A percentile compares a stretch with the other conserved stretches of the same genome.
These are phyloP conservation scores for Mallotus villosus DNA, from an alignment of 2,797 vertebrate genomes.

Conservation along the genomic window DNA sequence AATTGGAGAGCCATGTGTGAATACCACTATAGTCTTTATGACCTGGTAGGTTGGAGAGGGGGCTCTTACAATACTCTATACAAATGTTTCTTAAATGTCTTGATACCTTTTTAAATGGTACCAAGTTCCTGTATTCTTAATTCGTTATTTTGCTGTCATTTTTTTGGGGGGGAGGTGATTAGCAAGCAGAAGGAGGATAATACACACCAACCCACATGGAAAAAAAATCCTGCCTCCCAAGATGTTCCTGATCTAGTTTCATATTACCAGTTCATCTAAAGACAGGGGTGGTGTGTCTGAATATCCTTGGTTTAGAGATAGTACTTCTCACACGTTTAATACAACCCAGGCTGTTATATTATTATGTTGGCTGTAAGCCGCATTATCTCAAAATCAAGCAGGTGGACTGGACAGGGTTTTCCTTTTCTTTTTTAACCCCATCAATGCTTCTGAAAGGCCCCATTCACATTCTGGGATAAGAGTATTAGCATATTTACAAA, in stretches of 20 bases:
- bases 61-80: background rate
- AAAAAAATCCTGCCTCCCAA: conserved; percentile 54
- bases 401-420: background rate
- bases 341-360: conserved; percentile 5
- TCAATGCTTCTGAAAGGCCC: background rate
- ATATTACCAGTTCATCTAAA: conserved; percentile 50
- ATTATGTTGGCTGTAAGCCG: conserved; percentile 18
- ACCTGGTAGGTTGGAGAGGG: background rate
- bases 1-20: background rate
- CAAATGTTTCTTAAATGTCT: background rate
- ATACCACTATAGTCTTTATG: background rate
- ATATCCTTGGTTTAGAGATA: background rate
- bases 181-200: conserved; percentile 47
- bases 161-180: conserved; percentile 43
- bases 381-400: conserved; percentile 1
- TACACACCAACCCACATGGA: conserved; percentile 58
- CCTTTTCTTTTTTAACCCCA: background rate
- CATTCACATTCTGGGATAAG: background rate
- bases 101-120: background rate
- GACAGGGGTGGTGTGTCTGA: conserved; percentile 31
- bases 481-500: background rate
- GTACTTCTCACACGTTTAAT: conserved; percentile 1
- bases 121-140: background rate
- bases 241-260: conserved; percentile 60
- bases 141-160: conserved; percentile 16